A percentile compares a stretch with the other conserved stretches of the same genome.
These are phyloP conservation scores for Heteronetta atricapilla DNA, from an alignment of 2,113 vertebrate genomes.

Conservation along the genomic window DNA sequence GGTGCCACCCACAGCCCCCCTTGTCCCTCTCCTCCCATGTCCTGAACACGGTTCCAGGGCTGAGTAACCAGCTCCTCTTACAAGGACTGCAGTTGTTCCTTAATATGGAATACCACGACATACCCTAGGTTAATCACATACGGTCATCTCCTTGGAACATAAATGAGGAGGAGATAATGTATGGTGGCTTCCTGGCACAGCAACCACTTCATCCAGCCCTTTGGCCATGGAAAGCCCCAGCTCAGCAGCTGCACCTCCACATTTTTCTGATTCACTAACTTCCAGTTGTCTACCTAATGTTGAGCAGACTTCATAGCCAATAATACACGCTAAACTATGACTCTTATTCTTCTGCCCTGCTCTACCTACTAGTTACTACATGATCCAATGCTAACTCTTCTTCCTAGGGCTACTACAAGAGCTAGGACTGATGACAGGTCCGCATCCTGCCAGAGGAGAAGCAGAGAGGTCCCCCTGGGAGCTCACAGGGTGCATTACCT, in stretches of 20 bases:
- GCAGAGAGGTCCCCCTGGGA: not conserved
- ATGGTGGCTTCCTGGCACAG: not conserved
- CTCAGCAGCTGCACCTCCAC: not conserved
- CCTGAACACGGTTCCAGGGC: no score
- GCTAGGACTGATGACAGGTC: not conserved
- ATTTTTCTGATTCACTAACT: not conserved
- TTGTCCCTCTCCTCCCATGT: not conserved
- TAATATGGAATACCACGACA: not conserved
- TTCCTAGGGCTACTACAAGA: not conserved
- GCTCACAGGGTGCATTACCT: constrained; percentile 70
- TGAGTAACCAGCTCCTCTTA: not conserved
- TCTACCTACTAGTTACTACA: not conserved
- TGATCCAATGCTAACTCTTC: not conserved
- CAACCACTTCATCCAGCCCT: not conserved
- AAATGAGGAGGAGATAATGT: not conserved
- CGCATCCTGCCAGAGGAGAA: not conserved
- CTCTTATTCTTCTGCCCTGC: not conserved
- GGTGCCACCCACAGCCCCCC: not conserved
- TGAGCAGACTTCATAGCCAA: not conserved
- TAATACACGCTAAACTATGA: not conserved
- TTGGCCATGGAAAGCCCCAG: not conserved
- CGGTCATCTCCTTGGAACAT: not conserved
- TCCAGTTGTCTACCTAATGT: not conserved
- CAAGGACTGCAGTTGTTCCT: not conserved
- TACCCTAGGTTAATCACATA: not conserved